Evolutionary conservation across 92 coral and sea anemone genomes (phyloP).

Genomic region (Pocillopora grandis): DNA sequence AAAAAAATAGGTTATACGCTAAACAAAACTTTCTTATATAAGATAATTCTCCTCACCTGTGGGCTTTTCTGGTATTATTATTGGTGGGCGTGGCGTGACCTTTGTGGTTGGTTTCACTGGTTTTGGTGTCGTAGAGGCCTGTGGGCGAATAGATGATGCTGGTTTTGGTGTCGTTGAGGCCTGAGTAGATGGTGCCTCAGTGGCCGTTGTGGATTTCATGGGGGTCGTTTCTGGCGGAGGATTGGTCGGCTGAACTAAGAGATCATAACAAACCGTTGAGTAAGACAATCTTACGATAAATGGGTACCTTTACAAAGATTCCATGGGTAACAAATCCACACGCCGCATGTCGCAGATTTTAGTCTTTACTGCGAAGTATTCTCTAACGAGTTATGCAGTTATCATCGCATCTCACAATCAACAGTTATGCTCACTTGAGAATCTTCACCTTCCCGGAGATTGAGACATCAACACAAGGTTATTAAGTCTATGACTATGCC

Average conservation of each 20-base stretch:
- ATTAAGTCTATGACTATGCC: too few relatives aligned
- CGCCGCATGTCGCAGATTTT: too few relatives aligned
- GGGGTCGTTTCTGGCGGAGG: constrained; percentile 30
- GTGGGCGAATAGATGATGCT: constrained; percentile 4
- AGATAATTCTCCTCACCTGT: constrained; percentile 21
- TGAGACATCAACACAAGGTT: too few relatives aligned
- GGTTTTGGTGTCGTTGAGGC: constrained; percentile 17
- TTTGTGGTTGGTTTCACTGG: constrained; percentile 28
- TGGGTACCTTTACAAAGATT: too few relatives aligned
- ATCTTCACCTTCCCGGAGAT: too few relatives aligned
- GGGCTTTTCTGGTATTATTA: constrained; percentile 33
- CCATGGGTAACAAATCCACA: too few relatives aligned
- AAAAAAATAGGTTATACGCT: not conserved
- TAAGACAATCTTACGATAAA: not conserved
- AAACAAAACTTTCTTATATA: not conserved
- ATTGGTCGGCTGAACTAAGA: constrained; percentile 17
- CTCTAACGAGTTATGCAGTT: too few relatives aligned
- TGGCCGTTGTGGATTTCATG: constrained; percentile 23
- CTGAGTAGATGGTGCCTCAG: not conserved
- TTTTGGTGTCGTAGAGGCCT: constrained; percentile 7
- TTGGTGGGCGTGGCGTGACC: constrained; percentile 33
- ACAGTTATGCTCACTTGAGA: too few relatives aligned
- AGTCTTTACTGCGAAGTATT: too few relatives aligned
- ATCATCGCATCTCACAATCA: too few relatives aligned
- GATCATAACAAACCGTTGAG: not conserved